Conservation (phyloP, 1,140 invertebrate species). For the Potamilus streckersoni region DNA sequence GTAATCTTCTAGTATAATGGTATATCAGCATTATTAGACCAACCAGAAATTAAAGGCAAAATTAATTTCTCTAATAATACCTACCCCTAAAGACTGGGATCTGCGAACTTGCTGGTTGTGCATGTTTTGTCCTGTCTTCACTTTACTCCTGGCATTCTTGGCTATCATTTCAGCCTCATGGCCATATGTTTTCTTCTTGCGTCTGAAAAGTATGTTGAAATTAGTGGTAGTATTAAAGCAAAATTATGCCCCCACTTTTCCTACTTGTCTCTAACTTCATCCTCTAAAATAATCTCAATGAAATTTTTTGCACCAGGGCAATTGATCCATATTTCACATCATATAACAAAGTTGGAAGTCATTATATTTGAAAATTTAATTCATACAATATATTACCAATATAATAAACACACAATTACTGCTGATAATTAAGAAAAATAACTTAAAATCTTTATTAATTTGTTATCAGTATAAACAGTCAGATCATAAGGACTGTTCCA, state of each 20-base stretch:
- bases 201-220: slow-evolving; percentile 33
- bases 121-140: slow-evolving; percentile 55
- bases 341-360: neutral
- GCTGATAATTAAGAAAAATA: too few species aligned
- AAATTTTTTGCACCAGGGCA: neutral
- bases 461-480: too few species aligned
- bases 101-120: slow-evolving; percentile 38
- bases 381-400: too few species aligned
- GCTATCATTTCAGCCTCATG: slow-evolving; percentile 44
- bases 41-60: too few species aligned
- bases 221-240: neutral
- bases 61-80: slow-evolving; percentile 2
- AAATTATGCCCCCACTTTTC: neutral
- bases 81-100: slow-evolving; percentile 48
- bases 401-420: too few species aligned
- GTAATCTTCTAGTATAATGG: too few species aligned
- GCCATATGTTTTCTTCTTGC: slow-evolving; percentile 54
- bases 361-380: neutral
- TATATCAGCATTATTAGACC: too few species aligned
- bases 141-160: slow-evolving; percentile 51
- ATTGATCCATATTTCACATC: neutral
- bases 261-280: neutral
- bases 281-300: neutral
- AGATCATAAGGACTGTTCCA: too few species aligned
- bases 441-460: too few species aligned